These are phyloP conservation scores for Mesorhabditis spiculigera DNA, from an alignment of 2,888 invertebrate genomes.

Conservation along the genomic window DNA sequence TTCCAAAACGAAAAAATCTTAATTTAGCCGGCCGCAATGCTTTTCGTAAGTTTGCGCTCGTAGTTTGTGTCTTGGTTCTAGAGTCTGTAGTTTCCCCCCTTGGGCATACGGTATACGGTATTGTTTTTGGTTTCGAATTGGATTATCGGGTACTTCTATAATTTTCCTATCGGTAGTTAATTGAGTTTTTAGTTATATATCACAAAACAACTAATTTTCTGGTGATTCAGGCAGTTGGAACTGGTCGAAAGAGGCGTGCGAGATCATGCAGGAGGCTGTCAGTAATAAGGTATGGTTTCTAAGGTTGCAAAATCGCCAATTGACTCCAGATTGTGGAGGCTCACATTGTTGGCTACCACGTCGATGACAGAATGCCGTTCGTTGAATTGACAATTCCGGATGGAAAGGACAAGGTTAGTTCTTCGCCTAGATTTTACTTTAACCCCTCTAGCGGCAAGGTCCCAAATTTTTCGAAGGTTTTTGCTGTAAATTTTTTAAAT, in stretches of 20 bases:
- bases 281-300: no score
- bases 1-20: neutral
- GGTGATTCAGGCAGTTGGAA: constrained; percentile 35
- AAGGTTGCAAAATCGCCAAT: no score
- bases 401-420: constrained; percentile 15
- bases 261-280: constrained; percentile 10
- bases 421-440: neutral
- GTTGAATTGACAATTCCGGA: constrained; percentile 44
- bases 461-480: neutral
- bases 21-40: no score
- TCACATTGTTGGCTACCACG: constrained; percentile 45
- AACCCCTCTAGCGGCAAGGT: neutral
- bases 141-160: no score
- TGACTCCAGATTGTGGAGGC: constrained; percentile 18
- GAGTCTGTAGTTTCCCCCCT: no score
- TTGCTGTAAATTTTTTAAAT: neutral
- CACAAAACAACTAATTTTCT: constrained; percentile 5
- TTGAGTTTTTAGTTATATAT: no score
- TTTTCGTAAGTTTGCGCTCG: no score
- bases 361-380: constrained; percentile 49
- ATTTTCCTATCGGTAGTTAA: no score
- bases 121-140: no score
- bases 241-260: constrained; percentile 46
- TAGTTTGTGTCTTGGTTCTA: no score
- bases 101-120: no score